Evolutionary conservation across 2,888 invertebrate species (phyloP), one percentile per base, ranked within the genome.

Genomic region (Apamea sordens): DNA sequence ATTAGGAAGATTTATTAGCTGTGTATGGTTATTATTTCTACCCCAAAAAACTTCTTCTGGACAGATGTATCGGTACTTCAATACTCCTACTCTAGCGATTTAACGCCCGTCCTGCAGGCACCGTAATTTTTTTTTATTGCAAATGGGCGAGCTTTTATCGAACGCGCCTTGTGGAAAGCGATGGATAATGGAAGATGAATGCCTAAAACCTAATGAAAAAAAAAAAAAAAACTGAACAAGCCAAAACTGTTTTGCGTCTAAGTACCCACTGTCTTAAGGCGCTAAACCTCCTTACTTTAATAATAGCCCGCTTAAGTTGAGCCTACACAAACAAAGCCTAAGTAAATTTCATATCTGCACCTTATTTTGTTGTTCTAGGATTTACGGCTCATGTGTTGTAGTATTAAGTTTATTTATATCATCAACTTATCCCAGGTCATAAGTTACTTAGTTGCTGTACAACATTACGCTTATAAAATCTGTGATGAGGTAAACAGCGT

Each of bases 301-400:
- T 89, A 89, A 86, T 76, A 84, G 67, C 76, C 24, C 47, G 80
- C 76, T 79, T 36, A 81, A 80, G 74, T 79, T 44, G 56, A 81
- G 79, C 88, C 84, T 89, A 85, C 36, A 56, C 88, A 92, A 93
- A 92, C 90, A 90, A 59, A 61, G 79, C 92, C 93, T 92, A 92
- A 92, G 89, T 90, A 91, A 93, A 93, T 91, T 89, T 91, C 88
- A 92, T 91, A 92, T 90, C 85, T 88, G 85, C 83, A 86, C 78
- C 73, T 80, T 89, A 89, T 90, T 90, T 86, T 92, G 90, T 91
- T 92, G 86, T 92, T 89, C 87, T 90, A 89, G 89, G 90, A 88
- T 88, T 89, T 89, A 86, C 65, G 76, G 76, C 74, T 77, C 67
- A 72, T 79, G 77, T 83, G 73, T 78, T 83, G 72, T 82, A 74